Percentiles rank a stretch among this genome's conserved stretches.
phyloP scores from a whole-genome alignment of 2,113 vertebrate genomes.

The Eurypyga helias region DNA sequence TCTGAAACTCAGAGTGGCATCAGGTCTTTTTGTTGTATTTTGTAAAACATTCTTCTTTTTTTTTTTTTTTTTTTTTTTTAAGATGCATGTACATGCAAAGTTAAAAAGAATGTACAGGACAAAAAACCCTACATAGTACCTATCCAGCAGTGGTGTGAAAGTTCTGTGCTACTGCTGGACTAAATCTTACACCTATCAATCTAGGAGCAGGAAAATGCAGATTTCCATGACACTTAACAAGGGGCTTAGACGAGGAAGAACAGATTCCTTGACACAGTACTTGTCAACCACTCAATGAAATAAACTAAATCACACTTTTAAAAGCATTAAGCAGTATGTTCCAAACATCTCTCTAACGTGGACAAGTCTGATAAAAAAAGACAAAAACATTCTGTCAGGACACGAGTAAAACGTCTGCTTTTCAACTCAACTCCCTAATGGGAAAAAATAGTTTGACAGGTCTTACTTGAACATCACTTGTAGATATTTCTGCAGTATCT shows the following conservation, averaged over 20 bases:
- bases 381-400: not conserved
- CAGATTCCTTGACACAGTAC: not conserved
- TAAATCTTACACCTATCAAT: not conserved
- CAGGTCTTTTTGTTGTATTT: not conserved
- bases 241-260: not conserved
- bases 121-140: not conserved
- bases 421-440: not conserved
- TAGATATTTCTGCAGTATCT: not conserved
- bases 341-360: not conserved
- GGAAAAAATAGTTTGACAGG: not conserved
- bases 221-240: not conserved
- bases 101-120: not conserved
- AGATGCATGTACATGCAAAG: not conserved
- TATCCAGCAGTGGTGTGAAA: not conserved
- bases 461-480: not conserved
- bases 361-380: not conserved
- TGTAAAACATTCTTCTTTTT: too few relatives aligned
- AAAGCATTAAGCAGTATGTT: not conserved
- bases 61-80: too few relatives aligned
- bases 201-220: not conserved
- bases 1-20: not conserved
- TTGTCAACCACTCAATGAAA: not conserved
- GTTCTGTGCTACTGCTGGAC: not conserved
- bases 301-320: not conserved
- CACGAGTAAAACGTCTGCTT: not conserved